A percentile compares a stretch with the other conserved stretches of the same genome.
Evolutionary conservation across 2,888 invertebrate species (phyloP).

Genomic region (Trilocha varians): DNA sequence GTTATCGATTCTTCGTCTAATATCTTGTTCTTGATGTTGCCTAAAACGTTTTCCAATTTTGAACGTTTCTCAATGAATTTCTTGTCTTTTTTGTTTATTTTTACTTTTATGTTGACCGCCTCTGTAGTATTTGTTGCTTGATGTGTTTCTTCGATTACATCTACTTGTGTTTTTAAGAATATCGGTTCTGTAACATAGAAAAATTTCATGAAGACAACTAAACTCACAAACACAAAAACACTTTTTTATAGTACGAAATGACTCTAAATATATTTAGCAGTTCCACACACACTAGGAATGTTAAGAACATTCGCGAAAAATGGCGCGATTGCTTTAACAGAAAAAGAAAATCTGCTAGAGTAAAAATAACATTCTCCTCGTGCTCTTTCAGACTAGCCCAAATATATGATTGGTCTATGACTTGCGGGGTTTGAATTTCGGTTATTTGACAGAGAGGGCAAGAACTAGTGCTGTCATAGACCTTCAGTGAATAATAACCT

Average conservation of each 20-base stretch:
- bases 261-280: conserved; percentile 1
- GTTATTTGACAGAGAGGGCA: too few species aligned
- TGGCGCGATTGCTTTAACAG: too few species aligned
- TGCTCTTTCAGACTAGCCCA: too few species aligned
- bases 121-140: conserved; percentile 3
- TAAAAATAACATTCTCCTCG: too few species aligned
- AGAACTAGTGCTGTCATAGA: too few species aligned
- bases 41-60: conserved; percentile 41
- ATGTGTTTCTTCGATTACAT: conserved; percentile 2
- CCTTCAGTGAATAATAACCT: too few species aligned
- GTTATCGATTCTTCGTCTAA: conserved; percentile 20
- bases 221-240: not conserved
- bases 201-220: not conserved
- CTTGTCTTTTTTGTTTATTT: conserved; percentile 17
- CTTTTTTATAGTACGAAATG: not conserved
- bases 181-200: not conserved
- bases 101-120: not conserved
- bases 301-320: too few species aligned
- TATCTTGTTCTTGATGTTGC: conserved; percentile 33
- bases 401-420: too few species aligned
- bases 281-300: conserved; percentile 26
- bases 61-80: conserved; percentile 35
- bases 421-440: too few species aligned
- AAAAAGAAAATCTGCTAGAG: too few species aligned
- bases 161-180: conserved; percentile 2